phyloP scores from a whole-genome alignment of 2,888 invertebrate genomes.

The Dicycla oo region DNA sequence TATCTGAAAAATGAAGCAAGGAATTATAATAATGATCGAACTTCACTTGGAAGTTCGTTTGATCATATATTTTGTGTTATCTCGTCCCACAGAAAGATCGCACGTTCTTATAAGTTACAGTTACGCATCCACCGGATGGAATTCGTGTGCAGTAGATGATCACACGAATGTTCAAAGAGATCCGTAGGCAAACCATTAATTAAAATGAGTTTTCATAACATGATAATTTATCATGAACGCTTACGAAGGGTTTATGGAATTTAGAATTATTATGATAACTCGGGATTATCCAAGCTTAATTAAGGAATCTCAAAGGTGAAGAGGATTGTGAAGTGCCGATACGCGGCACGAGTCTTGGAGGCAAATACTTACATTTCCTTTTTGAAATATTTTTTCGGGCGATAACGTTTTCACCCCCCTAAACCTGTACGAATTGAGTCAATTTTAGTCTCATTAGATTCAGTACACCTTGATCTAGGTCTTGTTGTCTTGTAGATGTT shows the following conservation, averaged over 20 bases:
- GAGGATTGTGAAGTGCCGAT: no score
- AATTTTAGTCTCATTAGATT: no score
- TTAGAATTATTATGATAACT: slow-evolving; percentile 3
- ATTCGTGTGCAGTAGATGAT: slow-evolving; percentile 34
- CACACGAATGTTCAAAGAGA: slow-evolving; percentile 11
- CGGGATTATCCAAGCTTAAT: background rate
- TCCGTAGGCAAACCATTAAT: slow-evolving; percentile 30
- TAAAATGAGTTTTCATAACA: slow-evolving; percentile 13
- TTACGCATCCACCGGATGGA: background rate
- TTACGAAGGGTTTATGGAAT: slow-evolving; percentile 2
- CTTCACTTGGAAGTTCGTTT: no score
- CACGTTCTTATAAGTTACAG: background rate
- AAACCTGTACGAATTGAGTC: no score
- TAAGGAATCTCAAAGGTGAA: background rate
- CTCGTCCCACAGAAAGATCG: slow-evolving; percentile 1
- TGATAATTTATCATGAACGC: slow-evolving; percentile 21
- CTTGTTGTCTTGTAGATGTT: no score
- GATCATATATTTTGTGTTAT: slow-evolving; percentile 14
- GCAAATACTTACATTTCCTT: no score
- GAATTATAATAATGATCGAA: no score
- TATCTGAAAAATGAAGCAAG: no score
- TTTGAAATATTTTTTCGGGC: no score
- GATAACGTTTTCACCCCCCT: no score
- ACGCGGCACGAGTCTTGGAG: no score
- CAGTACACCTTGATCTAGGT: no score